Conservation (phyloP, 2,888 invertebrate species). For the Caenorhabditis sinica region DNA sequence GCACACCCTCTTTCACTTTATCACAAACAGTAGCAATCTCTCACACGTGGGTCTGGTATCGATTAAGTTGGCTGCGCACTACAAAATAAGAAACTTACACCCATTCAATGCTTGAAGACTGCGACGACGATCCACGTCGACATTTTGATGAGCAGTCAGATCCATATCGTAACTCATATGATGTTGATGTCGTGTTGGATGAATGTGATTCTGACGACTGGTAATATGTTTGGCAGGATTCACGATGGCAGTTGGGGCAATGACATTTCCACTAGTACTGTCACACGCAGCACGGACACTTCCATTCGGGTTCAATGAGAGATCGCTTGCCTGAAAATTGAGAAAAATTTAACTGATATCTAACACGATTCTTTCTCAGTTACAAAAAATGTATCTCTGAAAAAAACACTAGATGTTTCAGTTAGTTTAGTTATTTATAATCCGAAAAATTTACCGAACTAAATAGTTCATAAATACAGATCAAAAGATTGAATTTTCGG, state of each 20-base stretch:
- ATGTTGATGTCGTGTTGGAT: slow-evolving; percentile 36
- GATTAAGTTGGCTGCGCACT: not conserved
- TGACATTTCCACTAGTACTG: slow-evolving; percentile 51
- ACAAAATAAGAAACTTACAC: slow-evolving; percentile 28
- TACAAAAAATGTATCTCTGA: too few species aligned
- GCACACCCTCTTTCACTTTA: slow-evolving; percentile 24
- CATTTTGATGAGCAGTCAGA: slow-evolving; percentile 25
- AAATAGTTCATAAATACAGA: too few species aligned
- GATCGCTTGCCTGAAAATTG: slow-evolving; percentile 58
- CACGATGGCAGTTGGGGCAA: slow-evolving; percentile 56
- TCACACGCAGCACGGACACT: slow-evolving; percentile 57
- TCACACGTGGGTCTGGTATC: slow-evolving; percentile 22
- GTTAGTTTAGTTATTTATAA: too few species aligned
- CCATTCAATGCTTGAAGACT: slow-evolving; percentile 60
- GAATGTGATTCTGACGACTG: slow-evolving; percentile 11
- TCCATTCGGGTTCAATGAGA: slow-evolving; percentile 62
- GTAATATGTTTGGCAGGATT: slow-evolving; percentile 46
- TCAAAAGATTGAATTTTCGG: too few species aligned
- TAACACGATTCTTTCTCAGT: too few species aligned
- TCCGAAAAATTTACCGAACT: too few species aligned
- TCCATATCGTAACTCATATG: slow-evolving; percentile 50
- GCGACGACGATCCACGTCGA: slow-evolving; percentile 51
- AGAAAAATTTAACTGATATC: too few species aligned
- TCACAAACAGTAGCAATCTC: slow-evolving; percentile 23
- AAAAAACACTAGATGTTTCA: too few species aligned